phyloP scores from a whole-genome alignment of 2,797 vertebrate species.

The Falco berigora region DNA sequence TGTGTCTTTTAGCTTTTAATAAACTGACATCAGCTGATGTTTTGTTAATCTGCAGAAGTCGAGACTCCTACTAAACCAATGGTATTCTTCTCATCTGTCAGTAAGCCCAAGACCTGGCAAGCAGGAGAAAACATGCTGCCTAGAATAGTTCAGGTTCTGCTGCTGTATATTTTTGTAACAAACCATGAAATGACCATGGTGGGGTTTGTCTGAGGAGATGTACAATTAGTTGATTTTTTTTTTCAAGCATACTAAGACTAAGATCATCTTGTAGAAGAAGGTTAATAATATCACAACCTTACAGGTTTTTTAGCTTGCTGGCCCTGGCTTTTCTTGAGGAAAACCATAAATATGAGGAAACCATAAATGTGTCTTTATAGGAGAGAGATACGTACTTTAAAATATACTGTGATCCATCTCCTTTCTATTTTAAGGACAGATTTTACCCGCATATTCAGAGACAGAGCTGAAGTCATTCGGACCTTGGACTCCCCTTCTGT shows the following conservation, averaged over 20 bases:
- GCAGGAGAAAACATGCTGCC: background rate
- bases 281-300: background rate
- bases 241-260: background rate
- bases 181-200: conserved; percentile 13
- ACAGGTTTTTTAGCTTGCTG: background rate
- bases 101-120: conserved; percentile 32
- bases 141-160: conserved; percentile 37
- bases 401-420: conserved; percentile 1
- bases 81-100: conserved; percentile 34
- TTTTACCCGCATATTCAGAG: background rate
- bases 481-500: conserved; percentile 38
- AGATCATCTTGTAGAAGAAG: background rate
- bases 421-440: conserved; percentile 51
- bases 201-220: background rate
- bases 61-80: conserved; percentile 1
- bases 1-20: background rate
- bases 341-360: conserved; percentile 26
- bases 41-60: background rate
- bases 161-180: background rate
- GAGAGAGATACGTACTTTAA: background rate
- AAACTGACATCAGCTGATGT: conserved; percentile 1
- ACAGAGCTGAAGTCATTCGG: conserved; percentile 38
- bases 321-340: conserved; percentile 16
- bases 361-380: conserved; percentile 20
- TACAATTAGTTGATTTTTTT: conserved; percentile 8